Conservation (phyloP, 2,113 vertebrate genomes). For the Xyliphius kryptos region DNA sequence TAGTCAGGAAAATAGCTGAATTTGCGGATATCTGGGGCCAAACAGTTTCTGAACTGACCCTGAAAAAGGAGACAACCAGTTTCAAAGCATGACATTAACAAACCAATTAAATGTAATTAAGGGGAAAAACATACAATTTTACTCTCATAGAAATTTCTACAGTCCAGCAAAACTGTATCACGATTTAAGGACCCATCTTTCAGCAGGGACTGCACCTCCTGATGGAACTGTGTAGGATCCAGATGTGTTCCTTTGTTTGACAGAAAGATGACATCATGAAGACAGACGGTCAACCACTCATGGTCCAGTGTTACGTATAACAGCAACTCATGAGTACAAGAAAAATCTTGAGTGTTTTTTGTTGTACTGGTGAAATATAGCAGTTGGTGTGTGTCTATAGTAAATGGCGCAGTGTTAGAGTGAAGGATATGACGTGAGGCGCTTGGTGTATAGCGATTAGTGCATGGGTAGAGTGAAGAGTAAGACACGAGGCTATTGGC, state of each 20-base stretch:
- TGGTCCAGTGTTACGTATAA: too few species aligned
- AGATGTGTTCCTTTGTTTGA: constrained; percentile 75
- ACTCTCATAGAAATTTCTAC: constrained; percentile 97
- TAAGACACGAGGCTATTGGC: too few species aligned
- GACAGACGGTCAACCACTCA: too few species aligned
- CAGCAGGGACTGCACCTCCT: constrained; percentile 78
- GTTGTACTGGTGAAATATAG: too few species aligned
- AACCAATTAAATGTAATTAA: neutral
- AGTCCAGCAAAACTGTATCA: constrained; percentile 86
- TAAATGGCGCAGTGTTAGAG: too few species aligned
- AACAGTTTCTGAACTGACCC: constrained; percentile 83
- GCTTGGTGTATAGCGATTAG: too few species aligned
- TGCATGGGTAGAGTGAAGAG: too few species aligned
- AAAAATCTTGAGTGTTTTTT: too few species aligned
- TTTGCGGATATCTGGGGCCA: constrained; percentile 94
- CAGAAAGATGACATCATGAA: neutral
- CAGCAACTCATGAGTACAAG: too few species aligned
- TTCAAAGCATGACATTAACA: neutral
- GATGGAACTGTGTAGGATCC: constrained; percentile 86
- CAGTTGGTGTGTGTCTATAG: too few species aligned
- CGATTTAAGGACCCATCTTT: constrained; percentile 53
- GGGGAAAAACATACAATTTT: constrained; percentile 81
- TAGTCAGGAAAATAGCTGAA: constrained; percentile 98
- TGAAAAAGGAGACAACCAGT: constrained; percentile 42
- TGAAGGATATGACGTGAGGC: too few species aligned